phyloP scores from a whole-genome alignment of 2,888 invertebrate genomes.

The Patella caerulea region DNA sequence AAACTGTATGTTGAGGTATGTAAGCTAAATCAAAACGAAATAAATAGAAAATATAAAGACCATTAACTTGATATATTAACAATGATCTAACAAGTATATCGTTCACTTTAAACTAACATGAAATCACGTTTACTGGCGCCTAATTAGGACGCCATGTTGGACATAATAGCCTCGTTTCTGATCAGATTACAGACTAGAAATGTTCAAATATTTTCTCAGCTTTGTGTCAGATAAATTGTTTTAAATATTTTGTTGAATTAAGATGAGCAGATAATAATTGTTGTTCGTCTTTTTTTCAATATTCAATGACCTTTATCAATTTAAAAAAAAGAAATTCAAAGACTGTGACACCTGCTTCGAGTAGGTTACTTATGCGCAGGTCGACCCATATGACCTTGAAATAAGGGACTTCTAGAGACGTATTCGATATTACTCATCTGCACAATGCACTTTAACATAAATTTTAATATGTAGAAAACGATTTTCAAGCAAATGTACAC shows the following conservation, averaged over 20 bases:
- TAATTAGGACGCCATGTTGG: slow-evolving; percentile 8
- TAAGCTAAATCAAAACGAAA: slow-evolving; percentile 3
- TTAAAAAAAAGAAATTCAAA: too few relatives aligned
- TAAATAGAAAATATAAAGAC: slow-evolving; percentile 1
- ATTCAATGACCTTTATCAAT: too few relatives aligned
- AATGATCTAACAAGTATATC: slow-evolving; percentile 5
- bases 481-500: too few relatives aligned
- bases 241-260: slow-evolving; percentile 8
- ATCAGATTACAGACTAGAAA: not conserved
- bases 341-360: too few relatives aligned
- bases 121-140: slow-evolving; percentile 10
- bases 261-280: not conserved
- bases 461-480: too few relatives aligned
- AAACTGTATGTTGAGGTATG: slow-evolving; percentile 6
- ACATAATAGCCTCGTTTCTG: not conserved
- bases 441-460: too few relatives aligned
- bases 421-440: too few relatives aligned
- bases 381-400: too few relatives aligned
- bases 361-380: too few relatives aligned
- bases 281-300: too few relatives aligned
- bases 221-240: not conserved
- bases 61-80: slow-evolving; percentile 10
- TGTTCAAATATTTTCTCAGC: slow-evolving; percentile 11
- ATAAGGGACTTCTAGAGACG: too few relatives aligned
- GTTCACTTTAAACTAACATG: not conserved